Evolutionary conservation across 2,113 vertebrate genomes (phyloP).

Genomic region (Abramis brama): DNA sequence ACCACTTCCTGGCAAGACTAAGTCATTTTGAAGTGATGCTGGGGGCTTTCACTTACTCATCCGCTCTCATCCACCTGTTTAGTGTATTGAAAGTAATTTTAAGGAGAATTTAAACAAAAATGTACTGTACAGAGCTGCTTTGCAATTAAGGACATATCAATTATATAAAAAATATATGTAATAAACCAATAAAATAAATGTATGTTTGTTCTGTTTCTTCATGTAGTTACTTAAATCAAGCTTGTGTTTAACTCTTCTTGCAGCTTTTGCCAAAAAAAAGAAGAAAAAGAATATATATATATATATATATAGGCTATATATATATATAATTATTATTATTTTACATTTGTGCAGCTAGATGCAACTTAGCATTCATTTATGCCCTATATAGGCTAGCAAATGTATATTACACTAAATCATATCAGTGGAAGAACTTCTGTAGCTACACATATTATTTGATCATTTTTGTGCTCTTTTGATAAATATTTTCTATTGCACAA

Average conservation of each 20-base stretch:
- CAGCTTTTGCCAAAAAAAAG: too few relatives aligned
- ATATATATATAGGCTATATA: too few relatives aligned
- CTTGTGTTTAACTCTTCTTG: too few relatives aligned
- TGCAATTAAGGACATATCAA: not conserved
- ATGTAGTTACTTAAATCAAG: too few relatives aligned
- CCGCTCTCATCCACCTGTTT: not conserved
- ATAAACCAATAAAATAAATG: too few relatives aligned
- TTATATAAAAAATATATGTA: not conserved
- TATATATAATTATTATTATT: too few relatives aligned
- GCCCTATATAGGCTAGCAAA: not conserved
- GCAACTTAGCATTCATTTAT: not conserved
- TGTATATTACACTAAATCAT: not conserved
- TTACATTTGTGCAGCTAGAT: not conserved
- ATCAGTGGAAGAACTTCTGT: too few relatives aligned
- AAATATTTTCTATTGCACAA: not conserved
- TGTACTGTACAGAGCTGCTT: not conserved
- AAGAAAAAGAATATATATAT: too few relatives aligned
- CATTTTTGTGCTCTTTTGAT: not conserved
- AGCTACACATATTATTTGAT: not conserved
- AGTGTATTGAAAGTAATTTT: not conserved
- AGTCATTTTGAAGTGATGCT: not conserved
- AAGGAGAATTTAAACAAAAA: not conserved
- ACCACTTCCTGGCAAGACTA: constrained; percentile 8
- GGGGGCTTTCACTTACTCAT: not conserved
- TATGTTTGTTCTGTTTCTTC: not conserved